Conservation (phyloP, 2,797 vertebrate species). For the Cyclopterus lumpus region DNA sequence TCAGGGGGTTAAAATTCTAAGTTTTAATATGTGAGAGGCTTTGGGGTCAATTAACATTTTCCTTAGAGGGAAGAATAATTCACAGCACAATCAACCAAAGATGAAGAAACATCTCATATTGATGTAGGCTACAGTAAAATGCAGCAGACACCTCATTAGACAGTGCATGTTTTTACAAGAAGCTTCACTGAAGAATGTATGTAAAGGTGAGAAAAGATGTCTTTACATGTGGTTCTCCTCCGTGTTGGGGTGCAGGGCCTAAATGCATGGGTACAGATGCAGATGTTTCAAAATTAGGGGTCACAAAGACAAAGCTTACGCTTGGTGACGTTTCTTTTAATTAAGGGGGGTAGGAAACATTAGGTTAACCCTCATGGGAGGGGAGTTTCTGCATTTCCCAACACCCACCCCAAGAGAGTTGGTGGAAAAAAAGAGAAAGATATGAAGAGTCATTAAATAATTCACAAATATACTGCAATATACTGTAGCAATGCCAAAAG, state of each 20-base stretch:
- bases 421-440: constrained; percentile 57
- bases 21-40: constrained; percentile 71
- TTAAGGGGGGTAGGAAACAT: constrained; percentile 68
- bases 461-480: constrained; percentile 75
- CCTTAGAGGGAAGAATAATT: constrained; percentile 71
- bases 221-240: constrained; percentile 24
- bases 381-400: constrained; percentile 70
- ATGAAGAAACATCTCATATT: constrained; percentile 51
- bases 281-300: constrained; percentile 57
- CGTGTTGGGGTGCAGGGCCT: constrained; percentile 37
- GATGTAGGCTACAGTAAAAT: constrained; percentile 48
- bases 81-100: constrained; percentile 69
- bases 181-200: constrained; percentile 10
- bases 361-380: constrained; percentile 74
- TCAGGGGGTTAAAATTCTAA: constrained; percentile 70
- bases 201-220: constrained; percentile 45
- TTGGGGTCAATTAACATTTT: constrained; percentile 78
- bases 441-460: constrained; percentile 79
- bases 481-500: constrained; percentile 59
- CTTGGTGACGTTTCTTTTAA: constrained; percentile 74
- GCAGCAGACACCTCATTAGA: constrained; percentile 59
- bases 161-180: constrained; percentile 29
- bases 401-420: constrained; percentile 69
- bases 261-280: constrained; percentile 35
- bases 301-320: constrained; percentile 59